Percentiles rank a stretch among this genome's conserved stretches.
Conservation (phyloP, 2,888 invertebrate genomes). For the Torymus aiolomorphi region DNA sequence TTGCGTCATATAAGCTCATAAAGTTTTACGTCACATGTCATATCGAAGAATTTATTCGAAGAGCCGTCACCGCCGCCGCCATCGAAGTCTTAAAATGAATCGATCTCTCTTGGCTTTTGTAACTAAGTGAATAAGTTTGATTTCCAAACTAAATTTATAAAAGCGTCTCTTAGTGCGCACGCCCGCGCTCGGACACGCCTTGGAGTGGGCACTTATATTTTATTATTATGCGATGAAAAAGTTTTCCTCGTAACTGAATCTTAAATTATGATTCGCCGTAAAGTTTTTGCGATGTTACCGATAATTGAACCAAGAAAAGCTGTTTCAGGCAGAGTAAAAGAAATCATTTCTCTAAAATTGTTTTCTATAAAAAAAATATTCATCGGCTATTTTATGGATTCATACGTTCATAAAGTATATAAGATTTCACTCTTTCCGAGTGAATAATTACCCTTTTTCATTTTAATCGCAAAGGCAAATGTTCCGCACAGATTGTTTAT, state of each 20-base stretch:
- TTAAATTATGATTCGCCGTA: conserved; percentile 42
- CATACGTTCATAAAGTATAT: too few relatives aligned
- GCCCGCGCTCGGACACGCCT: too few relatives aligned
- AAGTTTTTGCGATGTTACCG: conserved; percentile 28
- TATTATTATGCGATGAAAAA: conserved; percentile 33
- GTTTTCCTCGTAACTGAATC: conserved; percentile 9
- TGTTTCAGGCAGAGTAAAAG: background rate
- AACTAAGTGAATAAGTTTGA: conserved; percentile 47
- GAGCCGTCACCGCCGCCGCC: background rate
- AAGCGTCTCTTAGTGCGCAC: conserved; percentile 11
- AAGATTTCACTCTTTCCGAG: too few relatives aligned
- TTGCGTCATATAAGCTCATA: conserved; percentile 16
- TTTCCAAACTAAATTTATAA: conserved; percentile 39
- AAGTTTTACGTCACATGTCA: conserved; percentile 26
- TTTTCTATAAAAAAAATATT: too few relatives aligned
- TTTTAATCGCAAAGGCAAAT: too few relatives aligned
- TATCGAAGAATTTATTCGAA: conserved; percentile 1
- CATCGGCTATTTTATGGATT: too few relatives aligned
- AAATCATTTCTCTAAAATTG: background rate
- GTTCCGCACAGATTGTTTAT: too few relatives aligned
- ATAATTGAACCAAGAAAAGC: conserved; percentile 30
- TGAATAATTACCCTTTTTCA: too few relatives aligned
- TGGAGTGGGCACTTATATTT: conserved; percentile 35
- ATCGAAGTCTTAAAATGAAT: conserved; percentile 2
- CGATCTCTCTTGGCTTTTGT: background rate